Conservation (phyloP, 1,140 invertebrate species). For the Cydia strobilella region DNA sequence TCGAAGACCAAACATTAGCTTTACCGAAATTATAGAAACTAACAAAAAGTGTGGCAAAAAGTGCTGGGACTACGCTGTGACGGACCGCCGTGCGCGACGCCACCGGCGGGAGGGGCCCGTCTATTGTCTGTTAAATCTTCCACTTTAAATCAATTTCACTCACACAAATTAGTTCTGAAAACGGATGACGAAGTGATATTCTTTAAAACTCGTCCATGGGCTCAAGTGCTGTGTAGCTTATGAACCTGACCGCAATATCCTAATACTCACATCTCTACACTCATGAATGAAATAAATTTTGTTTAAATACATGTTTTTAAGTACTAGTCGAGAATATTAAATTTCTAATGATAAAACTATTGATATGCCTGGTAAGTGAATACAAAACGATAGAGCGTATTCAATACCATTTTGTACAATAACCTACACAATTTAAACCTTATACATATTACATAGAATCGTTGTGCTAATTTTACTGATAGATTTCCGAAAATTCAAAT, state of each 20-base stretch:
- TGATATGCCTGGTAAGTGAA: too few relatives aligned
- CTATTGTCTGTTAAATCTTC: slow-evolving; percentile 18
- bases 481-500: not conserved
- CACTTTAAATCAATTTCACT: slow-evolving; percentile 23
- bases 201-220: not conserved
- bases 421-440: too few relatives aligned
- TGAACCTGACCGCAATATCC: not conserved
- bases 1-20: slow-evolving; percentile 79
- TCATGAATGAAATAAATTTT: too few relatives aligned
- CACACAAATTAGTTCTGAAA: slow-evolving; percentile 17
- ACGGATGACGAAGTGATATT: slow-evolving; percentile 6
- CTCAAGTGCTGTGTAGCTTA: not conserved
- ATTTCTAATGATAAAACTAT: too few relatives aligned
- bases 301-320: too few relatives aligned
- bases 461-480: not conserved
- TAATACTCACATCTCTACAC: too few relatives aligned
- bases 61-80: slow-evolving; percentile 29
- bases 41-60: slow-evolving; percentile 73
- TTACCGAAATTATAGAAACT: slow-evolving; percentile 76
- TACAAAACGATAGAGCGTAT: too few relatives aligned
- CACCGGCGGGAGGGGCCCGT: slow-evolving; percentile 52
- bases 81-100: slow-evolving; percentile 46
- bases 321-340: too few relatives aligned
- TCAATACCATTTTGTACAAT: too few relatives aligned
- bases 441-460: too few relatives aligned